Base-by-base conservation (phyloP, 2,113 vertebrate species). In the Otocyon megalotis region DNA sequence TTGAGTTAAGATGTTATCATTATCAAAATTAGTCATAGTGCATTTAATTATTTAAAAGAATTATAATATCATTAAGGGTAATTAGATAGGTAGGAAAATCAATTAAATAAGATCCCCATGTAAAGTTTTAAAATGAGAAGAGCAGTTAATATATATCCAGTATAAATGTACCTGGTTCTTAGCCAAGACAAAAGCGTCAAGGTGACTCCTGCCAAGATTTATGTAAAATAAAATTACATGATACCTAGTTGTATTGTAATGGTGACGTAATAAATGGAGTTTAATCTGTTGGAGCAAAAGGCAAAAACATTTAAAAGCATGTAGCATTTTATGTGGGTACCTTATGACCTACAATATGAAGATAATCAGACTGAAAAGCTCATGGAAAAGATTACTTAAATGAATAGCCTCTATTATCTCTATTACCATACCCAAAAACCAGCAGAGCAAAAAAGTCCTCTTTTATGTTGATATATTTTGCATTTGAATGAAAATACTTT, bases 11-110 rank as follows among this genome's bases (percentile, higher is more conserved):
- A 92, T 97, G 86, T 95, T 96, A 93, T 96, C 71, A 95, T 71
- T 82, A 90, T 93, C 92, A 92, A 96, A 94, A 95, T 94, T 97
- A 96, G 91, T 77, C 63, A 93, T 77, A 93, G 63, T 7, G 58
- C 60, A 88, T 72, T 96, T 96, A 95, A 96, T 97, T 95, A 93
- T 97, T 96, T 97, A 92, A 96, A 94, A 90, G 50, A 97, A 96
- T 97, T 93, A 88, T 82, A 97, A 90, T 88, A 95, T 86, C 62
- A 96, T 92, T 85, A 93, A 94, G 11, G 76, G 35, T 97, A 96
- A 97, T 94, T 96, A 97, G 35, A 56, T 93, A 97, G 83, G 94
- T 96, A 83, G 58, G 58, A 94, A 96, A 97, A 93, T 88, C 58
- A 77, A 95, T 96, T 96, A 95, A 91, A 96, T 37, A 96, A 54